Evolutionary conservation across 1,140 invertebrate species (phyloP).

Genomic region (Ridgeia piscesae): DNA sequence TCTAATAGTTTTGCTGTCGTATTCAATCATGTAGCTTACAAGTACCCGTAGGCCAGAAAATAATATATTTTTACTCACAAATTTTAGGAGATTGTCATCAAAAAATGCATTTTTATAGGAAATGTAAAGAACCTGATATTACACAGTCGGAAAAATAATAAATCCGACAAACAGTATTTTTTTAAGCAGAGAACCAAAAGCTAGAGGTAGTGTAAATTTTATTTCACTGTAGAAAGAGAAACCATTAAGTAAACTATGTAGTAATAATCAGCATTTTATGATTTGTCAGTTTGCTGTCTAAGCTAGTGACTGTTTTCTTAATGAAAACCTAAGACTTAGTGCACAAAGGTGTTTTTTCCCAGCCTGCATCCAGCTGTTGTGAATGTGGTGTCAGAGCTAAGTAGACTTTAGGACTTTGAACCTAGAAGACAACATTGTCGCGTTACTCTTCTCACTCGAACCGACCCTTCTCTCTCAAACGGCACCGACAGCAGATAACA

Average conservation of each 20-base stretch:
- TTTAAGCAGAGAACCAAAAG: no score
- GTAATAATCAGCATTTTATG: background rate
- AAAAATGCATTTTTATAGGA: background rate
- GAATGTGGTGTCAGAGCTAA: background rate
- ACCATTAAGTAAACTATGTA: background rate
- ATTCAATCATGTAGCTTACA: background rate
- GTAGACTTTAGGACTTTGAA: background rate
- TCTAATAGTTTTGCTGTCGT: background rate
- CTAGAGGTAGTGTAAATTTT: background rate
- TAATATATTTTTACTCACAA: background rate
- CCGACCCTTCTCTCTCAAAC: background rate
- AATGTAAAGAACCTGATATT: background rate
- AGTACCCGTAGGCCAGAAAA: background rate
- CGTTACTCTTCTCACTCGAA: no score
- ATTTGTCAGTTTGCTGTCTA: background rate
- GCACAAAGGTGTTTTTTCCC: background rate
- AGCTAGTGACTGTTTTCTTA: background rate
- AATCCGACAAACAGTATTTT: background rate
- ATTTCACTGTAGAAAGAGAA: background rate
- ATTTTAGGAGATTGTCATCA: background rate
- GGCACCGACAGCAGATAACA: background rate
- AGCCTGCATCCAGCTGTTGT: background rate
- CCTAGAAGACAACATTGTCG: background rate
- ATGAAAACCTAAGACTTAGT: background rate
- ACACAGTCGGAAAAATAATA: background rate